Percentiles rank a stretch among this genome's conserved stretches.
These are phyloP conservation scores for Apteryx owenii DNA, from an alignment of 2,113 vertebrate species.

Conservation along the genomic window DNA sequence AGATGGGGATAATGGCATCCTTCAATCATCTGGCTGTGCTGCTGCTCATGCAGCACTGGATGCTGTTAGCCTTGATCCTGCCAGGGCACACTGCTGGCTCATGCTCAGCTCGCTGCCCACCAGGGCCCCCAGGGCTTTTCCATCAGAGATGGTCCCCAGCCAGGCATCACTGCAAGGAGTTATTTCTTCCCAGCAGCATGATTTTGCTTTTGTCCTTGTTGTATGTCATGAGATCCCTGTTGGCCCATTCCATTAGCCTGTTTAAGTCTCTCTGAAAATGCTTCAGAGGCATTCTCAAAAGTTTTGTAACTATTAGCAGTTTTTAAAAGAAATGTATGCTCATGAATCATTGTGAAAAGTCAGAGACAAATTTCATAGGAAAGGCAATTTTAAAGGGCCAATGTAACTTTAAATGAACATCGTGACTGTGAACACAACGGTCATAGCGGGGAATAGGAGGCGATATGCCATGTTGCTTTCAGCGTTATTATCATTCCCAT, in stretches of 20 bases:
- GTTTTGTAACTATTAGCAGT: not conserved
- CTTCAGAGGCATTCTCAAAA: not conserved
- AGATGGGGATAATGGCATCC: not conserved
- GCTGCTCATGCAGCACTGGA: too few relatives aligned
- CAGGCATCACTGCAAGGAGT: not conserved
- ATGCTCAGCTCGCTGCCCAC: not conserved
- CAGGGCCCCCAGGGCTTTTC: not conserved
- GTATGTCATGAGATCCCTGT: not conserved
- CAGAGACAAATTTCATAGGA: not conserved
- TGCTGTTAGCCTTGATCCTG: not conserved
- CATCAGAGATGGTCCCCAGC: not conserved
- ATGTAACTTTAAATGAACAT: rapidly evolving
- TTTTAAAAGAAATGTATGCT: not conserved
- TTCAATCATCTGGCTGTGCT: not conserved
- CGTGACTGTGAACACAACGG: too few relatives aligned
- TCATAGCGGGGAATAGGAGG: not conserved
- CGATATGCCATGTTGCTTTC: rapidly evolving
- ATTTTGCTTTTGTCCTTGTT: not conserved
- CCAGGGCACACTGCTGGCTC: not conserved
- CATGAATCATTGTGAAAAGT: not conserved
- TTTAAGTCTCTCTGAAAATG: not conserved
- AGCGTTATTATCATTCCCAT: not conserved
- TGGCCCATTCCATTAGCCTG: not conserved
- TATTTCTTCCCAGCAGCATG: not conserved
- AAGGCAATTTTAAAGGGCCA: not conserved